Base-by-base conservation (phyloP, 1,140 invertebrate genomes). In the Platyura marginata region DNA sequence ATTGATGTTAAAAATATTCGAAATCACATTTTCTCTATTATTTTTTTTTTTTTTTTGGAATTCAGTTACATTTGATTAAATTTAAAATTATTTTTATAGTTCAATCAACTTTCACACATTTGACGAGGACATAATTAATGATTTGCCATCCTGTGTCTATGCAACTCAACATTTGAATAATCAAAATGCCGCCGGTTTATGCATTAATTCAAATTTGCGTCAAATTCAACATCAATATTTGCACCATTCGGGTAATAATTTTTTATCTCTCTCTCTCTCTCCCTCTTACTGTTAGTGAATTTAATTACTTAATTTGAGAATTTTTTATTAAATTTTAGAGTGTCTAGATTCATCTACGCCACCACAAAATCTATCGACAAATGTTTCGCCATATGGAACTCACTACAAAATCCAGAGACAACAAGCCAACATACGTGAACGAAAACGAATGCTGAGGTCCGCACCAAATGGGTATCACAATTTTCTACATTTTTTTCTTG, bases 391-490 rank as follows among this genome's bases (percentile, higher is more conserved):
- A 8, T 29, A 29, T 13, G 25, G 25, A 29, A 29, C 81, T 5
- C 84, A 81, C 1, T 89, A 89, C 63, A 72, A 86, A 50, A 80
- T 88, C 35, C 86, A 90, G 58, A 68, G 87, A 44, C 84, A 89
- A 49, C 84, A 88, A 2, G 89, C 90, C 29, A 94, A 91, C 64
- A 83, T 94, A 40, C 71, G 92, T 33, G 92, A 97, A 68, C 70
- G 91, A 52, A 90, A 91, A 69, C 74, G 92, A 54, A 95, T 96
- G 88, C 79, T 95, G 71, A 90, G 87, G 84, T 90, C 80, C 71
- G 74, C 73, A 70, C 73, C 74, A 67, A 76, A 73, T 71, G 73
- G 74, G 74, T 77, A 76, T 66, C 58, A 56, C 55, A 57, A 56
- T 57, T 54, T 54, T 51, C 56, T 52, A 43, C 57, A 57, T 53